These are phyloP conservation scores for Clarias magur DNA, from an alignment of 2,113 vertebrate genomes.

Conservation along the genomic window DNA sequence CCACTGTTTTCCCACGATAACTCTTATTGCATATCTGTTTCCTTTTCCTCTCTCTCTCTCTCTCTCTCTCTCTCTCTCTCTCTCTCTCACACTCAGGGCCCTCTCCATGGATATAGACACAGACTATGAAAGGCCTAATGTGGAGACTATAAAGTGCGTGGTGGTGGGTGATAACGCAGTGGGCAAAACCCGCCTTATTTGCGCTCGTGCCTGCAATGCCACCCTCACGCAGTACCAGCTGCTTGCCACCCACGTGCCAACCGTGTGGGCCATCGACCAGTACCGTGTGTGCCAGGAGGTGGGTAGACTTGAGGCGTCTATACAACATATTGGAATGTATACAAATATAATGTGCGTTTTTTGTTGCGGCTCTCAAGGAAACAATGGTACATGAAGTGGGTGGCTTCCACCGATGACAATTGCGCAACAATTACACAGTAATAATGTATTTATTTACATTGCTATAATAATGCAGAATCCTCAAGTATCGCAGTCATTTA, in stretches of 20 bases:
- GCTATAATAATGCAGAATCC: background rate
- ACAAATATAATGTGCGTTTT: conserved; percentile 5
- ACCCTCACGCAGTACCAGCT: conserved; percentile 91
- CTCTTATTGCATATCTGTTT: background rate
- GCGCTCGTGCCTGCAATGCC: conserved; percentile 87
- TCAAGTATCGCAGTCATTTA: background rate
- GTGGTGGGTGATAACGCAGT: conserved; percentile 89
- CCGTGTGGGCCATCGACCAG: conserved; percentile 90
- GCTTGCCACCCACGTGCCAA: conserved; percentile 87
- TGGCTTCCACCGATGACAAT: background rate
- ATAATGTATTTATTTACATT: too few species aligned
- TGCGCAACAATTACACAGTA: too few species aligned
- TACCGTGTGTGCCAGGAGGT: conserved; percentile 90
- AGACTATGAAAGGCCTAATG: conserved; percentile 90
- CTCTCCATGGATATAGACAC: conserved; percentile 87
- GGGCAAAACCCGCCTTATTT: conserved; percentile 87
- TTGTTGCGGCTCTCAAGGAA: background rate
- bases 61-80: background rate
- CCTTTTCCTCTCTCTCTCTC: background rate
- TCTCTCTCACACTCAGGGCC: conserved; percentile 61
- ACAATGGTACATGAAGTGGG: background rate
- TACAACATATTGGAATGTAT: conserved; percentile 26
- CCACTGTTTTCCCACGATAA: background rate
- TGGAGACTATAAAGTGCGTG: conserved; percentile 91
- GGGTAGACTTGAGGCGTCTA: conserved; percentile 49